phyloP scores from a whole-genome alignment of 2,888 invertebrate species.

The Hymenopus coronatus region DNA sequence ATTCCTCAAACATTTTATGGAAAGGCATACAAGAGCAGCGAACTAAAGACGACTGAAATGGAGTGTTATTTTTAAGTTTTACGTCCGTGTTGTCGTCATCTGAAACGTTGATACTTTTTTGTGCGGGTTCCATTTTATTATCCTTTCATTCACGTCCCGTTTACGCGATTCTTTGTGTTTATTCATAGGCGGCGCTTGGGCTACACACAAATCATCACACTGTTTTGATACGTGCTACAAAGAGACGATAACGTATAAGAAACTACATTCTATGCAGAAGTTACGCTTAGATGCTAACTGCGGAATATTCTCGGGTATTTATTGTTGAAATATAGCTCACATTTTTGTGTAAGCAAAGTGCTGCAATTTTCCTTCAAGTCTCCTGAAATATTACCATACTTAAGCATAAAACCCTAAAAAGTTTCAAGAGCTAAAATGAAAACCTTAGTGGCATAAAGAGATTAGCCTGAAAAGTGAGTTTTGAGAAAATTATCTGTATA shows the following conservation, averaged over 20 bases:
- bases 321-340: too few species aligned
- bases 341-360: too few species aligned
- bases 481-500: too few species aligned
- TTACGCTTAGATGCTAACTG: too few species aligned
- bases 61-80: conserved; percentile 12
- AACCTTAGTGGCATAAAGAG: too few species aligned
- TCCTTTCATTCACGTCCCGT: background rate
- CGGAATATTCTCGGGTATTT: too few species aligned
- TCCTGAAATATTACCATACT: too few species aligned
- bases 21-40: background rate
- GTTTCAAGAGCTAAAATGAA: too few species aligned
- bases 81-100: background rate
- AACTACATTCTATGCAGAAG: background rate
- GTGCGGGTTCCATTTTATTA: background rate
- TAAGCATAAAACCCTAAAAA: too few species aligned
- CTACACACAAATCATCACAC: background rate
- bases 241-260: background rate
- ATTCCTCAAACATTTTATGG: conserved; percentile 20
- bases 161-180: background rate
- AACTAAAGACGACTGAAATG: background rate
- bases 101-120: background rate
- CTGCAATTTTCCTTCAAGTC: too few species aligned
- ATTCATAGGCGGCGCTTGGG: background rate
- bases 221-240: background rate
- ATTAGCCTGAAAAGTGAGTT: too few species aligned